Percentiles rank a stretch among this genome's conserved stretches.
phyloP scores from a whole-genome alignment of 2,113 vertebrate genomes.

The Barnardius zonarius region DNA sequence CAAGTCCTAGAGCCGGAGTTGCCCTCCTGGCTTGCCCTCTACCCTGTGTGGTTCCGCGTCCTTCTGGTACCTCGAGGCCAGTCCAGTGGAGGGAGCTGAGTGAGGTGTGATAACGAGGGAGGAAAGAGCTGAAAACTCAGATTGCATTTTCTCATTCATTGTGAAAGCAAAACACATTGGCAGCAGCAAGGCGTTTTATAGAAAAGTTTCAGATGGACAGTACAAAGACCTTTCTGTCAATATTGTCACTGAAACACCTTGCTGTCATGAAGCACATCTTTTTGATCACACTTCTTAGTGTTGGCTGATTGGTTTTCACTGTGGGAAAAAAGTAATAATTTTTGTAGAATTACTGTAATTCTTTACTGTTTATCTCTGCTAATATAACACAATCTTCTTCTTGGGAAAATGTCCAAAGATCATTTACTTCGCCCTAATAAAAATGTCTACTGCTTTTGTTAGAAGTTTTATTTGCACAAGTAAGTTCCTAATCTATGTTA shows the following conservation, averaged over 20 bases:
- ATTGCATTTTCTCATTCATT: constrained; percentile 65
- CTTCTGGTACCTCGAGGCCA: too few relatives aligned
- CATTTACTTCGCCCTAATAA: constrained; percentile 41
- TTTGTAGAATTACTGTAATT: neutral
- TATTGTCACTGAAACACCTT: constrained; percentile 44
- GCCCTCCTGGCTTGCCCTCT: too few relatives aligned
- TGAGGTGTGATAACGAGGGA: too few relatives aligned
- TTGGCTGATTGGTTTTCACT: constrained; percentile 13
- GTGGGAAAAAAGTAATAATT: constrained; percentile 22
- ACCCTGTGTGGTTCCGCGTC: too few relatives aligned
- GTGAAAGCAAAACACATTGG: constrained; percentile 60
- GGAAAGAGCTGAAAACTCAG: constrained; percentile 57
- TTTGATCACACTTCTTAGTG: neutral
- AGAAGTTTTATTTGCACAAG: constrained; percentile 57
- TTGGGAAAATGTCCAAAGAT: constrained; percentile 26
- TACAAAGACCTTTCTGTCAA: constrained; percentile 14
- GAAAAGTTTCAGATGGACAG: constrained; percentile 46
- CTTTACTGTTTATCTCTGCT: neutral
- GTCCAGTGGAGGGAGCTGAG: too few relatives aligned
- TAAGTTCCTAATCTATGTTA: constrained; percentile 65
- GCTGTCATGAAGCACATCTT: neutral
- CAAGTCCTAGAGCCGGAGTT: too few relatives aligned
- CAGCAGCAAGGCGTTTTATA: constrained; percentile 38
- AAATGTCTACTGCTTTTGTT: constrained; percentile 41
- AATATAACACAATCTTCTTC: neutral